Conservation (phyloP, 2,797 vertebrate genomes). For the Mycteria americana region DNA sequence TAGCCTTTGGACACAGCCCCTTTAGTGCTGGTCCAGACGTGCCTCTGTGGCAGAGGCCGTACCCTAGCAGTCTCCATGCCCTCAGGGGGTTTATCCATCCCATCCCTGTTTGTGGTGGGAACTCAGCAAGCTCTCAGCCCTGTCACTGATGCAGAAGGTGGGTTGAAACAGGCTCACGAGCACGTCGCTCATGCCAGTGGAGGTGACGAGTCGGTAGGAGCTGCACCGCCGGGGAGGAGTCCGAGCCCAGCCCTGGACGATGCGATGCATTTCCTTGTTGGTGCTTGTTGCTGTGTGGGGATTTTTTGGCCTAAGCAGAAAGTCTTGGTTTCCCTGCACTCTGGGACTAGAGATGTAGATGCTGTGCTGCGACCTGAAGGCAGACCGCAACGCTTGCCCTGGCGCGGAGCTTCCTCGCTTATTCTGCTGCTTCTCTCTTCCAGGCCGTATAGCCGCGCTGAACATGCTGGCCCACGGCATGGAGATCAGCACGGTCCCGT, state of each 20-base stretch:
- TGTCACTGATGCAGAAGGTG: background rate
- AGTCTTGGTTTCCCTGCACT: background rate
- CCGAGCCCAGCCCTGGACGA: rapidly evolving
- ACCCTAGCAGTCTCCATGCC: background rate
- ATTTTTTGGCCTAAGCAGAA: background rate
- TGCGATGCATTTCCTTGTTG: rapidly evolving
- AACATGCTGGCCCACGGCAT: constrained; percentile 90
- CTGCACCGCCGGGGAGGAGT: background rate
- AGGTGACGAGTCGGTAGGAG: background rate
- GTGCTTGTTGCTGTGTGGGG: background rate
- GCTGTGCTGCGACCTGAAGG: background rate
- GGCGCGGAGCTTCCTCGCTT: rapidly evolving
- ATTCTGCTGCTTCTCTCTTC: background rate
- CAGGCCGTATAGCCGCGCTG: constrained; percentile 90
- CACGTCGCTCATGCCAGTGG: rapidly evolving
- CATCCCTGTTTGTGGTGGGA: background rate
- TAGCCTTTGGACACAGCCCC: background rate
- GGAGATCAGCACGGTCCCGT: constrained; percentile 92
- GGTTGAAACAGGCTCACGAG: background rate
- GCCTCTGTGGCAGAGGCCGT: rapidly evolving
- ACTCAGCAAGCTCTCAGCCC: background rate
- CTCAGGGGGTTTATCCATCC: background rate
- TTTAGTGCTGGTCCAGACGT: background rate
- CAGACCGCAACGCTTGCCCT: background rate
- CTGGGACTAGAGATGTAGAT: background rate